phyloP scores from a whole-genome alignment of 2,888 invertebrate genomes.

The Tetranychus piercei region DNA sequence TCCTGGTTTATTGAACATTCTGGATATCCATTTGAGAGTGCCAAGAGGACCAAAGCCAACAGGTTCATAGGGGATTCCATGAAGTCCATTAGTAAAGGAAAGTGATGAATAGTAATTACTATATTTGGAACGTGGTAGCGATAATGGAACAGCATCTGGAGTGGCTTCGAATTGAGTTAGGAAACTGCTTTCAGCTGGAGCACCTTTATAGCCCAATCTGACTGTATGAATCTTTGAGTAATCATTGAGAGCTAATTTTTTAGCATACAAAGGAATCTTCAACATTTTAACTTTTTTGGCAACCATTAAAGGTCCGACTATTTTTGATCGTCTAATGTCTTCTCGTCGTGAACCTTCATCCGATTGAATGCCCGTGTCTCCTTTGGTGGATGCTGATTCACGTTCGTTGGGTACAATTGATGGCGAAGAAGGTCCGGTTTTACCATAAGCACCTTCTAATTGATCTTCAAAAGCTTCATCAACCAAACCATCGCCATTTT shows the following conservation, averaged over 20 bases:
- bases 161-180: background rate
- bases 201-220: constrained; percentile 6
- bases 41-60: background rate
- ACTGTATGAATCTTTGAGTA: constrained; percentile 1
- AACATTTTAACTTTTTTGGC: background rate
- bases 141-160: constrained; percentile 6
- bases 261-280: constrained; percentile 3
- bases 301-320: background rate
- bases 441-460: background rate
- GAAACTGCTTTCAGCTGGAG: constrained; percentile 2
- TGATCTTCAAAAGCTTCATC: constrained; percentile 11
- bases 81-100: constrained; percentile 7
- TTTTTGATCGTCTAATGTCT: constrained; percentile 3
- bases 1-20: background rate
- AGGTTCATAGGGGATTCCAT: constrained; percentile 1
- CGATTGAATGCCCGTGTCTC: background rate
- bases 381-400: background rate
- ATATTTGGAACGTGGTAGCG: background rate
- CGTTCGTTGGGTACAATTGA: background rate
- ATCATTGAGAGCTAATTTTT: constrained; percentile 5
- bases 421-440: background rate
- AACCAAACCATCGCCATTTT: background rate
- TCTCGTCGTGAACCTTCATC: background rate
- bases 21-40: background rate
- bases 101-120: constrained; percentile 9